A percentile compares a stretch with the other conserved stretches of the same genome.
These are phyloP conservation scores for Pao palembangensis DNA, from an alignment of 2,113 vertebrate genomes.

Conservation along the genomic window DNA sequence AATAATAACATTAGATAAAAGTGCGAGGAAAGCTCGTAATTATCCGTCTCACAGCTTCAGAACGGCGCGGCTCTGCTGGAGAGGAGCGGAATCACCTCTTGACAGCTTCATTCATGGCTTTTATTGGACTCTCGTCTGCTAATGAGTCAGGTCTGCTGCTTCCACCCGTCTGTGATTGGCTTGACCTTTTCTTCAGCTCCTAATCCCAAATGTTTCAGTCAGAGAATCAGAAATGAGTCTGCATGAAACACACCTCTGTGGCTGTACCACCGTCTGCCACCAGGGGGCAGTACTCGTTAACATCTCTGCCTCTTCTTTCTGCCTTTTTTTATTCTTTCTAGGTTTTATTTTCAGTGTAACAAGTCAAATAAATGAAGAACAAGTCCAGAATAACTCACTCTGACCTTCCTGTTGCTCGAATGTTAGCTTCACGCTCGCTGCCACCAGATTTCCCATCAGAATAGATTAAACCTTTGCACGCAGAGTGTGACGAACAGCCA, in stretches of 20 bases:
- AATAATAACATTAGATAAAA: no score
- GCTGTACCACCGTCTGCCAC: no score
- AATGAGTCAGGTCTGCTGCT: neutral
- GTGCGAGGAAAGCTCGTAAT: no score
- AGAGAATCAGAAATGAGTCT: no score
- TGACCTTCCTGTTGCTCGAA: neutral
- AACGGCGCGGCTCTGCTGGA: neutral
- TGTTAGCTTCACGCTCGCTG: neutral
- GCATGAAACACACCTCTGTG: no score
- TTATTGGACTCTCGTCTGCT: constrained; percentile 14
- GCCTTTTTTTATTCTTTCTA: no score
- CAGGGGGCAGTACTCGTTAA: no score
- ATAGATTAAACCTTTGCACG: constrained; percentile 16
- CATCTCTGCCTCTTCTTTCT: neutral
- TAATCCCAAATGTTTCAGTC: no score
- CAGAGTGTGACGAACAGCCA: constrained; percentile 36
- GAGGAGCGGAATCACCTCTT: neutral
- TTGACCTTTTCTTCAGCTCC: no score
- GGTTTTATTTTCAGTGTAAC: neutral
- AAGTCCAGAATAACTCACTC: neutral
- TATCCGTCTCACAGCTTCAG: neutral
- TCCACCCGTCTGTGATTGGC: neutral
- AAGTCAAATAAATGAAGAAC: constrained; percentile 12
- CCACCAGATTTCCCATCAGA: constrained; percentile 32
- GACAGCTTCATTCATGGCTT: neutral